A percentile compares a stretch with the other conserved stretches of the same genome.
Evolutionary conservation across 2,797 vertebrate genomes (phyloP).

Genomic region (Brachymystax lenok): DNA sequence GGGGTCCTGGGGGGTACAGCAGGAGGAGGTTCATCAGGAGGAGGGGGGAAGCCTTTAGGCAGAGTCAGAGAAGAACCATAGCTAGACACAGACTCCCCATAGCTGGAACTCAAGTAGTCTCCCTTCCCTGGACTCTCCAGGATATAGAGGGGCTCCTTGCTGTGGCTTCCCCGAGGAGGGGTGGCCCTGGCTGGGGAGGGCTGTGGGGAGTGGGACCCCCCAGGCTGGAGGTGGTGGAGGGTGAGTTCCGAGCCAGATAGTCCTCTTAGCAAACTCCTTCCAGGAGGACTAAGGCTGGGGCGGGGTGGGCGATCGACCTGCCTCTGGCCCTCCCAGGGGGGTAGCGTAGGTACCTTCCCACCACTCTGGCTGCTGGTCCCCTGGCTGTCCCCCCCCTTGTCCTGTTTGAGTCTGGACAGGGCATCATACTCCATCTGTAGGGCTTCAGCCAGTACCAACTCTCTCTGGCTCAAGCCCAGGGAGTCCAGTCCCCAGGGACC

Average conservation of each 20-base stretch:
- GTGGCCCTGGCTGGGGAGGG: constrained; percentile 49
- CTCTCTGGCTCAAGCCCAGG: constrained; percentile 88
- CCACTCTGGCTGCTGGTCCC: neutral
- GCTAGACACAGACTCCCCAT: constrained; percentile 18
- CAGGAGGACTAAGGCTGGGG: constrained; percentile 31
- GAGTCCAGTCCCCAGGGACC: constrained; percentile 87
- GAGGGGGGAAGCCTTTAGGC: constrained; percentile 56
- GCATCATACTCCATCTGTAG: constrained; percentile 98
- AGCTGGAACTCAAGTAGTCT: constrained; percentile 30
- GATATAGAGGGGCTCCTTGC: constrained; percentile 73
- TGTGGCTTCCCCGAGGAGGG: constrained; percentile 47
- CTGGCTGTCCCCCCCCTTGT: constrained; percentile 65
- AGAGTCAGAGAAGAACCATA: constrained; percentile 26
- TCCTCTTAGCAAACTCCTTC: constrained; percentile 63
- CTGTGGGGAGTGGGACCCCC: constrained; percentile 62
- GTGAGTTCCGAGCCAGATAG: constrained; percentile 82
- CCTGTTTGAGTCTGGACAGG: constrained; percentile 84
- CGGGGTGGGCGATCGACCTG: constrained; percentile 30
- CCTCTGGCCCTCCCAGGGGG: constrained; percentile 56
- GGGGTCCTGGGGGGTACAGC: constrained; percentile 86
- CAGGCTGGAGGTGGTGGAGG: constrained; percentile 69
- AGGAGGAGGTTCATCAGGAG: constrained; percentile 75
- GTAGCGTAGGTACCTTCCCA: constrained; percentile 44
- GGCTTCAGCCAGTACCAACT: constrained; percentile 93
- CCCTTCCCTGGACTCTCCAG: constrained; percentile 57